phyloP scores from a whole-genome alignment of 1,140 invertebrate species.

The Pentalonia nigronervosa region DNA sequence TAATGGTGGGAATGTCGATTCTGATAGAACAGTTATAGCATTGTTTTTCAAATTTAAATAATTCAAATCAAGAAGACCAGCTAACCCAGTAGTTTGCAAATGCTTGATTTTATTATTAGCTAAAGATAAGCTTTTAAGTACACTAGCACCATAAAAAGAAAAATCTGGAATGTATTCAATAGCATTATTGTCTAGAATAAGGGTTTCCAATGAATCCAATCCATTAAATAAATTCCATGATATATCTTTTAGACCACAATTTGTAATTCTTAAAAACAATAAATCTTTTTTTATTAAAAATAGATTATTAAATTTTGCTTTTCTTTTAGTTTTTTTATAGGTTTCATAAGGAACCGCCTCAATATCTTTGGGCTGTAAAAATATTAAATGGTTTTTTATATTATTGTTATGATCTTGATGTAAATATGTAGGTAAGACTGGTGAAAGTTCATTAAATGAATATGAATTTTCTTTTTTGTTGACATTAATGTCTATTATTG shows the following conservation, averaged over 20 bases:
- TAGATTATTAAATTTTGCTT: slow-evolving; percentile 65
- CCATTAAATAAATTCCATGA: slow-evolving; percentile 77
- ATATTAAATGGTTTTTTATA: slow-evolving; percentile 35
- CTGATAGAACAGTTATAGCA: slow-evolving; percentile 73
- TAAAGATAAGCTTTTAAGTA: slow-evolving; percentile 70
- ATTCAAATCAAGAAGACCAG: slow-evolving; percentile 72
- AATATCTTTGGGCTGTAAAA: slow-evolving; percentile 41
- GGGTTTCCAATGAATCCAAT: slow-evolving; percentile 68
- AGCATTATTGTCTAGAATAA: slow-evolving; percentile 72
- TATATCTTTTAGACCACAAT: slow-evolving; percentile 70
- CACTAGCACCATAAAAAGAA: slow-evolving; percentile 73
- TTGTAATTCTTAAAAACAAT: slow-evolving; percentile 68
- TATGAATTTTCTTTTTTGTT: slow-evolving; percentile 45
- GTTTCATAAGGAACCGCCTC: slow-evolving; percentile 73
- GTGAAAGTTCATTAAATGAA: slow-evolving; percentile 39
- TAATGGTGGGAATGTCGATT: slow-evolving; percentile 75
- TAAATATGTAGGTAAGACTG: background rate
- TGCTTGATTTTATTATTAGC: slow-evolving; percentile 71
- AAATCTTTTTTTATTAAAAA: slow-evolving; percentile 70
- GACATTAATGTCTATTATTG: background rate
- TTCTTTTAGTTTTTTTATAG: slow-evolving; percentile 66
- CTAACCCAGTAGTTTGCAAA: slow-evolving; percentile 72
- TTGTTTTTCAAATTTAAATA: slow-evolving; percentile 73
- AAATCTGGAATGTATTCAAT: slow-evolving; percentile 73
- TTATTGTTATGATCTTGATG: background rate